Conservation (phyloP, 2,888 invertebrate species). For the Cephus nigrinus region DNA sequence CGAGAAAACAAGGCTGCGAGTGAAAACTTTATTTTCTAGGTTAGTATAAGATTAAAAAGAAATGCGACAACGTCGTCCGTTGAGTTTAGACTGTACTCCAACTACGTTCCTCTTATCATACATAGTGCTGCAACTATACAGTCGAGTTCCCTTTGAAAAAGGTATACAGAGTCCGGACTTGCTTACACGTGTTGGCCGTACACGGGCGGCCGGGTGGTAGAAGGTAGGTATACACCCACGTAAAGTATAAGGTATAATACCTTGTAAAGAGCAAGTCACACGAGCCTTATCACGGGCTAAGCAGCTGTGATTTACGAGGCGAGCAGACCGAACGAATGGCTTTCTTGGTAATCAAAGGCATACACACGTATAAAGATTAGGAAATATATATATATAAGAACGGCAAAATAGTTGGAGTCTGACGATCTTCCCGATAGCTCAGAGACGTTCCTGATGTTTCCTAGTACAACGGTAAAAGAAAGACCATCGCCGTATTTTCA, state of each 20-base stretch:
- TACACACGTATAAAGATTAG: constrained; percentile 3
- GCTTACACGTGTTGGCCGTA: background rate
- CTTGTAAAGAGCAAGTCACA: background rate
- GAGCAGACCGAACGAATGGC: background rate
- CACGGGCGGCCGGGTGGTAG: background rate
- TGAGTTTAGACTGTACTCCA: background rate
- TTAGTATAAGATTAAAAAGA: background rate
- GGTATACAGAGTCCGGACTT: background rate
- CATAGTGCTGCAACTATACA: background rate
- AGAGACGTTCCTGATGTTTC: background rate
- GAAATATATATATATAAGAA: background rate
- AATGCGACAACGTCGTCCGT: background rate
- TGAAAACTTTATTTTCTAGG: background rate
- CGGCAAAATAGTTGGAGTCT: background rate
- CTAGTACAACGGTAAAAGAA: background rate
- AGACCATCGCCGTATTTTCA: background rate
- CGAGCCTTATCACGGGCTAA: background rate
- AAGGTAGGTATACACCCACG: background rate
- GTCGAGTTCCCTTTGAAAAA: background rate
- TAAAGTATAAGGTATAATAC: background rate
- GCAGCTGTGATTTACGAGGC: constrained; percentile 4
- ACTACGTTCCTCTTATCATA: background rate
- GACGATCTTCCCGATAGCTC: background rate
- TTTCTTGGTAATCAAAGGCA: background rate
- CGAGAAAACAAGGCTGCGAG: background rate